phyloP scores from a whole-genome alignment of 2,113 vertebrate species.

The Blennius ocellaris region DNA sequence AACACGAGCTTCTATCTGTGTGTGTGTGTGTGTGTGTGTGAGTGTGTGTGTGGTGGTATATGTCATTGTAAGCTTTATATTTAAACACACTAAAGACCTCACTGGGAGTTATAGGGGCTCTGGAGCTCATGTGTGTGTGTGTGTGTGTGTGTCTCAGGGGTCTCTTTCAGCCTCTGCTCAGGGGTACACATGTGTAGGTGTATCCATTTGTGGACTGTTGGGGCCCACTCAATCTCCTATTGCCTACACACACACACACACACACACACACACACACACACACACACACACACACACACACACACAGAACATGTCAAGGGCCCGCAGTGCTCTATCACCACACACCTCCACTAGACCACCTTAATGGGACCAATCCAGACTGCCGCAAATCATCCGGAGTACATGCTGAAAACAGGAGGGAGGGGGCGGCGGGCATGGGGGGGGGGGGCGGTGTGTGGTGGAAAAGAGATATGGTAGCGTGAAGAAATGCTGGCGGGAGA shows the following conservation, averaged over 20 bases:
- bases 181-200: constrained; percentile 38
- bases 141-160: constrained; percentile 41
- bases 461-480: constrained; percentile 28
- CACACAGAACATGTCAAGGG: constrained; percentile 61
- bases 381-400: constrained; percentile 75
- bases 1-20: constrained; percentile 57
- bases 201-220: constrained; percentile 39
- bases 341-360: constrained; percentile 74
- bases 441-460: constrained; percentile 4
- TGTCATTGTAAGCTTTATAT: constrained; percentile 37
- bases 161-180: constrained; percentile 35
- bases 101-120: constrained; percentile 39
- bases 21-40: constrained; percentile 9
- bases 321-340: constrained; percentile 61
- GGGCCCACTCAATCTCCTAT: constrained; percentile 25
- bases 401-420: constrained; percentile 47
- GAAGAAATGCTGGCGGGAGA: constrained; percentile 31
- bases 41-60: constrained; percentile 17
- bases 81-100: constrained; percentile 45
- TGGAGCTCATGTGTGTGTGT: constrained; percentile 14
- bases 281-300: constrained; percentile 36
- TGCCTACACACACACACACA: constrained; percentile 9
- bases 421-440: background rate
- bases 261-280: constrained; percentile 30
- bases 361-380: constrained; percentile 80